Base-by-base conservation (phyloP, 1,140 invertebrate genomes). In the Mylabris phalerata region DNA sequence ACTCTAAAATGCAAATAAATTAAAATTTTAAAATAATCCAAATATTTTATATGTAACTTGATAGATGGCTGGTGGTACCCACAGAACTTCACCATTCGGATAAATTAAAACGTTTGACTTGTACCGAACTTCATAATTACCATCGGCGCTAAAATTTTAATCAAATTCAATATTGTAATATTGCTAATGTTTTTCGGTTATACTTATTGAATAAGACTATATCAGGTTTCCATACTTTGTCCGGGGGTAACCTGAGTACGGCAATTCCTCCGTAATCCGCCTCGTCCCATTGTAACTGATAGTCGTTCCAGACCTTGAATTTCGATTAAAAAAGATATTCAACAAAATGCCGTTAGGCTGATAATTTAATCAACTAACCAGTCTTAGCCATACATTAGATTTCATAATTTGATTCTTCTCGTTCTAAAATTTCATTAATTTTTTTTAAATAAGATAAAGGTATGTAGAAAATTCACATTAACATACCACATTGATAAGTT, bases 181-280 rank as follows among this genome's bases (percentile, higher is more conserved):
- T 49, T 43, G 32, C 48, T 4, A 47, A 19, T 48, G 19, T 40
- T 9, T 10, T 43, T 42, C 42, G 27, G n/a, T 13, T 51, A 84
- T 82, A 98, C 95, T 99, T 99, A 82, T 99, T 99, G 76, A 99
- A 99, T 41, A 99, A 82, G 38, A 99, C 97, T 68, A 99, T 98
- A 76, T 99, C 98, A 3, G 98, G 97, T 75, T 97, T 97, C 97
- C 97, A 99, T 54, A 99, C 95, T 84, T 98, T 98, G 75, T 98
- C 95, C 19, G 95, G 95, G 24, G 94, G 92, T 61, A 99, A 83
- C 62, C 96, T 84, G 40, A 99, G 83, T 19, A 97, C 93, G 27
- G 88, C 88, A 61, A 99, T 99, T 45, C 95, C 93, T 48, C 96
- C 95, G 71, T 98, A 99, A 75, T 98, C 92, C 50, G 93, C 90